A percentile compares a stretch with the other conserved stretches of the same genome.
phyloP scores from a whole-genome alignment of 1,140 invertebrate genomes.

The Drosophila carrolli region DNA sequence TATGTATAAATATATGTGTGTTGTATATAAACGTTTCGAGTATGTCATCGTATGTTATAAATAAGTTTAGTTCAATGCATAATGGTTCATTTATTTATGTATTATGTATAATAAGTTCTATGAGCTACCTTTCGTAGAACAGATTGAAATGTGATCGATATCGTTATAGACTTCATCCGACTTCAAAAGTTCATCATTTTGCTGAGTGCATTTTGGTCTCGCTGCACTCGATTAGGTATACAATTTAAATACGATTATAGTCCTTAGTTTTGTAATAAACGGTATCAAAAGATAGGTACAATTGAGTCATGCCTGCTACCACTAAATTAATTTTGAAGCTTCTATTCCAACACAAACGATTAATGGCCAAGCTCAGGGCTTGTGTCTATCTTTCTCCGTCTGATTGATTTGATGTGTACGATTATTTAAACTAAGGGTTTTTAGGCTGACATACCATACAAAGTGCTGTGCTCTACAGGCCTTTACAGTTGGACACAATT shows the following conservation, averaged over 20 bases:
- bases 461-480: conserved; percentile 38
- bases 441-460: conserved; percentile 48
- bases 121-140: conserved; percentile 61
- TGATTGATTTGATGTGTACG: conserved; percentile 19
- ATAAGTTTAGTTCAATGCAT: conserved; percentile 57
- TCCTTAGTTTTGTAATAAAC: conserved; percentile 83
- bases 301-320: conserved; percentile 74
- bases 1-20: conserved; percentile 71
- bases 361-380: conserved; percentile 27
- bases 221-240: conserved; percentile 60
- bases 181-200: conserved; percentile 34
- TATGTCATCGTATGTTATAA: conserved; percentile 47
- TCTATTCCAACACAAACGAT: conserved; percentile 49
- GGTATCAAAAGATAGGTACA: conserved; percentile 83
- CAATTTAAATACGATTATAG: conserved; percentile 77
- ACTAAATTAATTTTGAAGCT: conserved; percentile 68
- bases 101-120: conserved; percentile 48
- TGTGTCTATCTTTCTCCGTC: conserved; percentile 9
- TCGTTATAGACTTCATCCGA: conserved; percentile 26
- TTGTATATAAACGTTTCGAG: conserved; percentile 58
- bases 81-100: conserved; percentile 40
- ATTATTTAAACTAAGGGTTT: conserved; percentile 60
- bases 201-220: conserved; percentile 48
- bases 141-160: conserved; percentile 61
- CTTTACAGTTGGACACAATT: conserved; percentile 74